Evolutionary conservation across 1,140 invertebrate species (phyloP), one percentile per base, ranked within the genome.

Genomic region (Whitmania pigra): DNA sequence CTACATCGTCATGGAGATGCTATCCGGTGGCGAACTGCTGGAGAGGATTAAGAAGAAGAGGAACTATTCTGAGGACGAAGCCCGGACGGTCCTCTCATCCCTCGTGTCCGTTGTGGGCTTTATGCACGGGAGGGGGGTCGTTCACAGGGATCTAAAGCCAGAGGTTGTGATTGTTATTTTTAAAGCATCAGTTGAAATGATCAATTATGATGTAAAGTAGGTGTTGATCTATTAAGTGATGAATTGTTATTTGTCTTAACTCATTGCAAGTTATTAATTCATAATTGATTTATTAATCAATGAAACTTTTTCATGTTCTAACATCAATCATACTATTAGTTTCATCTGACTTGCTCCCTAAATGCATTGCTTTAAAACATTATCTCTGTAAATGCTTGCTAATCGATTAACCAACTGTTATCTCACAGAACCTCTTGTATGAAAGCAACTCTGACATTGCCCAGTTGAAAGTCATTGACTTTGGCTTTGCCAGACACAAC

Each of bases 121-220:
- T 79, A 90, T 94, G 86, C 92, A 94, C 82, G 84, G 83, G 25
- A 83, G 86, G 71, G 88, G 88, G 15, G 87, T 93, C 53, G 91
- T 92, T 40, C 92, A 95, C 82, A 82, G 92, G 66, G 92, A 95
- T 81, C 85, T 95, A 4, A 95, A 95, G 81, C 92, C 92, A 5
- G 92, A 94, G 83, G 87, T 87, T 92, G 54, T 63, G 29, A 7
- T 63, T 63, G 57, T 63, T 20, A n/a, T n/a, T n/a, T n/a, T n/a
- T n/a, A n/a, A 18, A 36, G 6, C 31, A 36, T 36, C 22, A 7
- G 20, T 63, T 63, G 9, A 25, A 15, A 49, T 7, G 15, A 31
- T 11, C 0, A 22, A 63, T 13, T 18, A 7, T 63, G 57, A 25
- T 7, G 57, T 22, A 18, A 13, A 63, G 20, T 43, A 49, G 29